phyloP scores from a whole-genome alignment of 2,888 invertebrate genomes.

The Perizoma flavofasciatum region DNA sequence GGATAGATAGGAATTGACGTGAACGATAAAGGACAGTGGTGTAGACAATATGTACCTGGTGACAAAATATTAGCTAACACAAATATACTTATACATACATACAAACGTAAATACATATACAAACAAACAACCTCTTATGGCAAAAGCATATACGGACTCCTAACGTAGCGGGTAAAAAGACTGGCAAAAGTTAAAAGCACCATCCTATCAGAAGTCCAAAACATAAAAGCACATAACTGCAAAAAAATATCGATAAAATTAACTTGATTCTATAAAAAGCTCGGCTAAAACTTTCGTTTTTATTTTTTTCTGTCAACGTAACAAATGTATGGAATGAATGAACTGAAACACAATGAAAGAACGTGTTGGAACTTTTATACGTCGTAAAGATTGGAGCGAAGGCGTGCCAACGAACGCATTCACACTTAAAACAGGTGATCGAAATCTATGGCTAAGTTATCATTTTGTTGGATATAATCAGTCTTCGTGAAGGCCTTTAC shows the following conservation, averaged over 20 bases:
- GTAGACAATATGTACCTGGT: too few species aligned
- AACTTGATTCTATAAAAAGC: constrained; percentile 1
- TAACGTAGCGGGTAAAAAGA: too few species aligned
- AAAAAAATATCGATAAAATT: neutral
- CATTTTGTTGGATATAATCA: neutral
- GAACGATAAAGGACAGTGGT: too few species aligned
- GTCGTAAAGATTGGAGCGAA: constrained; percentile 19
- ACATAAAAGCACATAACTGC: too few species aligned
- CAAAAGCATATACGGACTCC: too few species aligned
- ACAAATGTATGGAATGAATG: constrained; percentile 49
- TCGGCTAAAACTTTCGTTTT: constrained; percentile 1
- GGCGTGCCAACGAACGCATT: neutral
- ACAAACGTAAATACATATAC: too few species aligned
- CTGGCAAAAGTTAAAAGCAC: too few species aligned
- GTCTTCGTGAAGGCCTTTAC: neutral
- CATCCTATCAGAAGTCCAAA: too few species aligned
- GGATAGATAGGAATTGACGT: too few species aligned
- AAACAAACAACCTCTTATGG: too few species aligned
- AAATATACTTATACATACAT: too few species aligned
- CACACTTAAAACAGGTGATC: neutral
- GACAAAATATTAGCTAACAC: too few species aligned
- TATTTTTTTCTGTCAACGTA: constrained; percentile 14
- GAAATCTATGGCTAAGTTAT: neutral
- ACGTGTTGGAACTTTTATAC: constrained; percentile 14
- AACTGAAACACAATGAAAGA: neutral